These are phyloP conservation scores for Ammodytes marinus DNA, from an alignment of 2,113 vertebrate genomes.

Conservation along the genomic window DNA sequence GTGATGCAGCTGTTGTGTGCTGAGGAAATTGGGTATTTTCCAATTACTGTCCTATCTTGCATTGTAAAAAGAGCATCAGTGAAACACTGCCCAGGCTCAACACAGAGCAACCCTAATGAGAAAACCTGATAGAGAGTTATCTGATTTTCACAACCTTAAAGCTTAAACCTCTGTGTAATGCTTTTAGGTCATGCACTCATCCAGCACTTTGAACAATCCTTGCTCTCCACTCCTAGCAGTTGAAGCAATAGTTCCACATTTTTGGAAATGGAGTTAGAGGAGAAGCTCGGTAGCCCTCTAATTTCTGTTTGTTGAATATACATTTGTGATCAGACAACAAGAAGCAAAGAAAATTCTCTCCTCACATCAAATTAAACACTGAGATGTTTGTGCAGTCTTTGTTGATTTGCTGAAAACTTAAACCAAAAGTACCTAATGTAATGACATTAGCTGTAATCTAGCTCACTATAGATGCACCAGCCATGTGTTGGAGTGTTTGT, in stretches of 20 bases:
- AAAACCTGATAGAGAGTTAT: slow-evolving; percentile 43
- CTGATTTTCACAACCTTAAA: slow-evolving; percentile 9
- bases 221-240: not conserved
- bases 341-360: no score
- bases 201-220: slow-evolving; percentile 7
- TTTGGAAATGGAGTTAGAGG: not conserved
- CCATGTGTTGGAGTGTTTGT: not conserved
- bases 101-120: slow-evolving; percentile 10
- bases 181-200: slow-evolving; percentile 19
- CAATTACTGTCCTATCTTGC: slow-evolving; percentile 23
- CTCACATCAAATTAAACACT: no score
- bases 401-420: not conserved
- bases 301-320: not conserved
- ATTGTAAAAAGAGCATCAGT: not conserved
- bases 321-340: not conserved
- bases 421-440: no score
- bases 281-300: not conserved
- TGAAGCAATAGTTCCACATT: not conserved
- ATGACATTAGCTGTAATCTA: not conserved
- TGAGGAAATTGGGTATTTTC: slow-evolving; percentile 43
- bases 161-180: not conserved
- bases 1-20: not conserved
- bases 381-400: not conserved
- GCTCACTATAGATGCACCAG: not conserved
- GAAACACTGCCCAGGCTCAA: not conserved